Conservation (phyloP, 2,888 invertebrate species). For the Lithophane ornitopus region DNA sequence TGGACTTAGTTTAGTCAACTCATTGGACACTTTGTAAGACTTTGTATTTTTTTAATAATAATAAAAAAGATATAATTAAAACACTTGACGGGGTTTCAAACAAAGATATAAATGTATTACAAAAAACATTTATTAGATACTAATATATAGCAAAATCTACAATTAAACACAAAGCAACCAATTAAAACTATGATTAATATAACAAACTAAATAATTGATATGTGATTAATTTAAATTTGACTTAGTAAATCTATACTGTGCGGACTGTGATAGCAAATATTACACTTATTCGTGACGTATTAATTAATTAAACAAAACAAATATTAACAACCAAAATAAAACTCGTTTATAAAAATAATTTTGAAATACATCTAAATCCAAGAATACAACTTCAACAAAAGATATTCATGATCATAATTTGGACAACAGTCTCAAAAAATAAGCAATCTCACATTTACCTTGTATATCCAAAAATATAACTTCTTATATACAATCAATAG, state of each 20-base stretch:
- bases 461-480: slow-evolving; percentile 86
- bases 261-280: slow-evolving; percentile 72
- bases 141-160: slow-evolving; percentile 85
- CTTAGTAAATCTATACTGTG: slow-evolving; percentile 84
- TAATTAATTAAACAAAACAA: slow-evolving; percentile 70
- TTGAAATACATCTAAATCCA: slow-evolving; percentile 79
- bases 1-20: not conserved
- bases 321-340: slow-evolving; percentile 85
- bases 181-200: slow-evolving; percentile 85
- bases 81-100: slow-evolving; percentile 14
- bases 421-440: slow-evolving; percentile 90
- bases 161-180: slow-evolving; percentile 88
- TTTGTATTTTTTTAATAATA: too few species aligned
- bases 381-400: slow-evolving; percentile 83
- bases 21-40: not conserved
- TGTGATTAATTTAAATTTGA: slow-evolving; percentile 87
- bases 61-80: slow-evolving; percentile 9
- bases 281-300: slow-evolving; percentile 68
- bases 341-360: slow-evolving; percentile 85
- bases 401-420: slow-evolving; percentile 82
- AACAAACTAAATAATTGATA: slow-evolving; percentile 88
- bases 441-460: slow-evolving; percentile 81
- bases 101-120: slow-evolving; percentile 65
- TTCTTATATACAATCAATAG: slow-evolving; percentile 81
- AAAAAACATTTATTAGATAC: slow-evolving; percentile 87